phyloP scores from a whole-genome alignment of 2,888 invertebrate species.

The Diaperis boleti region DNA sequence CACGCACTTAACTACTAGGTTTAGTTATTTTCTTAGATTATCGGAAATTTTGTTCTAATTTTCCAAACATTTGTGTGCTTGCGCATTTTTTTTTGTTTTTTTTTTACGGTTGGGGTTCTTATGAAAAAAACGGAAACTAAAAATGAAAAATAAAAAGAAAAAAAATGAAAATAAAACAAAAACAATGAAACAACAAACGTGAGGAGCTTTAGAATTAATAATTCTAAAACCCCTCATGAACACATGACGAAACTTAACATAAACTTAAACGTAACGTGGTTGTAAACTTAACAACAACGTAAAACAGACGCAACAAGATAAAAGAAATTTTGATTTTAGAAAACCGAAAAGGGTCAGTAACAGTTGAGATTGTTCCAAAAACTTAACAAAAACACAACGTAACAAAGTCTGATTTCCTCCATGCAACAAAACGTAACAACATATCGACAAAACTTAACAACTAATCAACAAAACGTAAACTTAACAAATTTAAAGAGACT shows the following conservation, averaged over 20 bases:
- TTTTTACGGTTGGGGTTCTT: slow-evolving; percentile 45
- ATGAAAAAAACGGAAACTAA: slow-evolving; percentile 38
- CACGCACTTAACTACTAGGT: slow-evolving; percentile 18
- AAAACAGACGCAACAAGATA: slow-evolving; percentile 4
- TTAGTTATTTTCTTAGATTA: slow-evolving; percentile 11
- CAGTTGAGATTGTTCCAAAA: slow-evolving; percentile 2
- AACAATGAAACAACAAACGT: slow-evolving; percentile 11
- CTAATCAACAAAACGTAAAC: background rate
- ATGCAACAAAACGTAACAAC: slow-evolving; percentile 6
- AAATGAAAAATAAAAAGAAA: slow-evolving; percentile 38
- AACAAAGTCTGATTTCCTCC: background rate
- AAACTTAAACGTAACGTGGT: slow-evolving; percentile 24
- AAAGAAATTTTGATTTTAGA: too few species aligned
- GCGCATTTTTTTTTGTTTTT: slow-evolving; percentile 40
- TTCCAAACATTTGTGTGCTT: slow-evolving; percentile 20
- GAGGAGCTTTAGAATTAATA: too few species aligned
- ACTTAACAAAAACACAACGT: slow-evolving; percentile 16
- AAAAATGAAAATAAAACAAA: slow-evolving; percentile 23
- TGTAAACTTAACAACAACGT: slow-evolving; percentile 31
- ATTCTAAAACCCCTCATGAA: background rate
- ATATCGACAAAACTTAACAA: slow-evolving; percentile 5
- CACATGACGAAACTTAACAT: slow-evolving; percentile 1
- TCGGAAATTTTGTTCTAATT: slow-evolving; percentile 20
- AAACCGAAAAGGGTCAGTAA: background rate
- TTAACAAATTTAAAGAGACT: slow-evolving; percentile 23